These are phyloP conservation scores for Aphis gossypii DNA, from an alignment of 1,140 invertebrate species.

Conservation along the genomic window DNA sequence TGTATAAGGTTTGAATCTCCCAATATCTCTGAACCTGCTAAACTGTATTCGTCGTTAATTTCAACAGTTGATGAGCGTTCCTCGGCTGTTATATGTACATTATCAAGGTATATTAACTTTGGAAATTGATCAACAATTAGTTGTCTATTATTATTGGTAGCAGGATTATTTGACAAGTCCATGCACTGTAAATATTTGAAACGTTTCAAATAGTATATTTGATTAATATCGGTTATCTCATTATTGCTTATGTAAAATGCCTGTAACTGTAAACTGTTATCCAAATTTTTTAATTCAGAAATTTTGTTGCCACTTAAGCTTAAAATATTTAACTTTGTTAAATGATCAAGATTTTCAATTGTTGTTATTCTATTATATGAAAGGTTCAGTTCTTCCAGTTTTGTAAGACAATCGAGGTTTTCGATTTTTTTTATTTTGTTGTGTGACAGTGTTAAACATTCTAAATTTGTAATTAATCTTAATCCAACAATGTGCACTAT, in stretches of 20 bases:
- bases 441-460: not conserved
- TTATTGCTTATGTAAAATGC: not conserved
- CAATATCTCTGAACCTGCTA: not conserved
- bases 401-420: not conserved
- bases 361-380: not conserved
- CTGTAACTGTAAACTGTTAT: not conserved
- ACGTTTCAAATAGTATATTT: conserved; percentile 8
- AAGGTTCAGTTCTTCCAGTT: not conserved
- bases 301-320: not conserved
- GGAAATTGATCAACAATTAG: conserved; percentile 8
- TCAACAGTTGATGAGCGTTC: not conserved
- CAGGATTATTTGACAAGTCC: not conserved
- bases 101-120: not conserved
- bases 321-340: not conserved
- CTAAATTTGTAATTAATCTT: not conserved
- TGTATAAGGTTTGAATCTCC: not conserved
- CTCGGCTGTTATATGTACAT: not conserved
- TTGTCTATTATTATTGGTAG: not conserved
- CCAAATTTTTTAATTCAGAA: conserved; percentile 2
- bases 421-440: conserved; percentile 22
- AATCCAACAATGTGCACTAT: not conserved
- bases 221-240: not conserved
- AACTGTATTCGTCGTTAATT: not conserved
- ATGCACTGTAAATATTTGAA: not conserved
- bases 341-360: not conserved